Evolutionary conservation across 2,888 invertebrate genomes (phyloP), one percentile per base, ranked within the genome.

Genomic region (Lottia gigantea): DNA sequence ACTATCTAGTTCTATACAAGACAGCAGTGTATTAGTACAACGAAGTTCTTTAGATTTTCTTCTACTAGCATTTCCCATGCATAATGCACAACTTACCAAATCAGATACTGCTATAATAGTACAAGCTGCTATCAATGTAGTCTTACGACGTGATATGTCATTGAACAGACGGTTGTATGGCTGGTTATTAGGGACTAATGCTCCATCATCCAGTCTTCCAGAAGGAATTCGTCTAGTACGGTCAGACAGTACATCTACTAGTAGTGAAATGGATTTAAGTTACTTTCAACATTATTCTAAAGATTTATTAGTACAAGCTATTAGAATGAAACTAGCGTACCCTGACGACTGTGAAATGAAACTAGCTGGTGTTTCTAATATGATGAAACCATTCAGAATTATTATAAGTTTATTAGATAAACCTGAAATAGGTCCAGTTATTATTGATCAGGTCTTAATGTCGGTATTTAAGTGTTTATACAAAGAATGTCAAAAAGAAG

Each of bases 91-190:
- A 83, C 90, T 91, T 67, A 87, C 88, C 4, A 80, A 82, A 46
- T 90, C 91, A 12, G 94, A 95, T 85, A 91, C 94, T 91, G 92
- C 93, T 65, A 85, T 91, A 70, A 89, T 95, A 74, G 92, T 94
- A 11, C 93, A 93, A 31, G 92, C 94, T 71, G 93, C 93, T 40
- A 89, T 95, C 67, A 89, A 89, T 74, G 90, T 91, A 2, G 93
- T 96, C 75, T 89, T 96, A 66, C 90, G 95, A 62, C 90, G 96
- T 74, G 96, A 96, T 86, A 95, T 95, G 94, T 95, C 95, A 45
- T 90, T 96, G 16, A 96, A 96, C 87, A 91, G 94, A 77, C 91
- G 95, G 46, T 90, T 96, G 46, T 95, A 94, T 88, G 93, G 94
- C 0, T 96, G 95, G 95, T 89, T 96, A 31, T 89, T 95, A 78